A percentile compares a stretch with the other conserved stretches of the same genome.
These are phyloP conservation scores for Lasaia peninsularis DNA, from an alignment of 1,140 invertebrate species.

Conservation along the genomic window DNA sequence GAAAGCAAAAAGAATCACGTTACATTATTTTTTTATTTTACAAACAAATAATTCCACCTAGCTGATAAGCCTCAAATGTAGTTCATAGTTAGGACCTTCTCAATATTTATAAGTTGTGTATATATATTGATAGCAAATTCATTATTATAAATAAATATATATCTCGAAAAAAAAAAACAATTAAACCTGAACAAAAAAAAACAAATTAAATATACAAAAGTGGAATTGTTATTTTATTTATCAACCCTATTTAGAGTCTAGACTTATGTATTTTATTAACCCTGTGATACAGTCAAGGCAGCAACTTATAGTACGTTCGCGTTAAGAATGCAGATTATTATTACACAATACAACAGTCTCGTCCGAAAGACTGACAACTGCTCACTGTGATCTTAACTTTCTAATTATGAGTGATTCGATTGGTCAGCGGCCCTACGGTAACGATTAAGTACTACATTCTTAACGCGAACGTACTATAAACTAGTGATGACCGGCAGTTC, in stretches of 20 bases:
- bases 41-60: slow-evolving; percentile 63
- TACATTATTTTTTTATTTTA: slow-evolving; percentile 25
- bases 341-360: too few relatives aligned
- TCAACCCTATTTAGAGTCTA: not conserved
- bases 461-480: too few relatives aligned
- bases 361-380: too few relatives aligned
- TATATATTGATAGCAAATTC: slow-evolving; percentile 67
- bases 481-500: too few relatives aligned
- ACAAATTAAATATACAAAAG: slow-evolving; percentile 57
- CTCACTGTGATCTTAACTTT: too few relatives aligned
- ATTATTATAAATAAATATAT: slow-evolving; percentile 62
- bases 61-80: slow-evolving; percentile 64
- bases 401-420: too few relatives aligned
- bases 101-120: slow-evolving; percentile 62
- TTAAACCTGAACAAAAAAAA: slow-evolving; percentile 45
- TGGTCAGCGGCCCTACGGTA: too few relatives aligned
- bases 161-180: slow-evolving; percentile 45
- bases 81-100: slow-evolving; percentile 52
- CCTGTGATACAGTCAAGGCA: too few relatives aligned
- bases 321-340: too few relatives aligned
- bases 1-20: slow-evolving; percentile 30
- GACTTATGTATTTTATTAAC: too few relatives aligned
- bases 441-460: too few relatives aligned
- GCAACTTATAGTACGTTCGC: too few relatives aligned
- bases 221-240: slow-evolving; percentile 35